Conservation (phyloP, 2,113 vertebrate species). For the Oncorhynchus keta region DNA sequence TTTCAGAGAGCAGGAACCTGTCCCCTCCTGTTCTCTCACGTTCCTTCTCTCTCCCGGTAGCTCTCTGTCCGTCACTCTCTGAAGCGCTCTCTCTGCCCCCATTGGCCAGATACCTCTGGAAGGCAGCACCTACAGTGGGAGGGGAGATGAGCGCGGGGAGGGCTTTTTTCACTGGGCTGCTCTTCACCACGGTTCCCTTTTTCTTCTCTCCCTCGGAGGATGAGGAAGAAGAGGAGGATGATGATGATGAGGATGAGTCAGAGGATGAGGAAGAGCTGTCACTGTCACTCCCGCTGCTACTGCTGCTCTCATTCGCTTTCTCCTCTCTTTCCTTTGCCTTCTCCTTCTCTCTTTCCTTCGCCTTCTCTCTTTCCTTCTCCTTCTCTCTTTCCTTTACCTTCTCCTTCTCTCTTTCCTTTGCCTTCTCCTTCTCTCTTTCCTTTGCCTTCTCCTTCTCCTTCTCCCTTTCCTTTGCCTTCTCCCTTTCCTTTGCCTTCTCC, state of each 20-base stretch:
- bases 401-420: conserved; percentile 3
- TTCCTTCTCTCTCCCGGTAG: conserved; percentile 17
- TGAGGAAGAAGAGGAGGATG: conserved; percentile 57
- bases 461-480: conserved; percentile 16
- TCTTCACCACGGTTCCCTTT: conserved; percentile 12
- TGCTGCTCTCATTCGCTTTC: conserved; percentile 33
- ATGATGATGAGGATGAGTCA: conserved; percentile 15
- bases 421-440: conserved; percentile 15
- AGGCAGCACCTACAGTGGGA: conserved; percentile 41
- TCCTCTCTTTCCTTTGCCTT: background rate
- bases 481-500: conserved; percentile 25
- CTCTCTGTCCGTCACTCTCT: conserved; percentile 5
- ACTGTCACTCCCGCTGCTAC: conserved; percentile 56
- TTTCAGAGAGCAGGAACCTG: conserved; percentile 34
- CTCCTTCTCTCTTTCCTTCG: background rate
- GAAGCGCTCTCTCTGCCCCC: conserved; percentile 34
- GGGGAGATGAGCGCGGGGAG: background rate
- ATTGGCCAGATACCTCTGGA: conserved; percentile 49
- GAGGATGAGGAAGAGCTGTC: conserved; percentile 69
- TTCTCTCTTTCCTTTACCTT: conserved; percentile 32
- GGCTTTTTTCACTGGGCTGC: background rate
- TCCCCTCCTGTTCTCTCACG: conserved; percentile 32
- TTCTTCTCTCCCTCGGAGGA: conserved; percentile 61
- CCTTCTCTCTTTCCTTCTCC: conserved; percentile 33
- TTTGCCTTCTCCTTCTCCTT: conserved; percentile 4